Percentiles rank a stretch among this genome's conserved stretches.
phyloP scores from a whole-genome alignment of 2,888 invertebrate species.

The Lottia scabra region DNA sequence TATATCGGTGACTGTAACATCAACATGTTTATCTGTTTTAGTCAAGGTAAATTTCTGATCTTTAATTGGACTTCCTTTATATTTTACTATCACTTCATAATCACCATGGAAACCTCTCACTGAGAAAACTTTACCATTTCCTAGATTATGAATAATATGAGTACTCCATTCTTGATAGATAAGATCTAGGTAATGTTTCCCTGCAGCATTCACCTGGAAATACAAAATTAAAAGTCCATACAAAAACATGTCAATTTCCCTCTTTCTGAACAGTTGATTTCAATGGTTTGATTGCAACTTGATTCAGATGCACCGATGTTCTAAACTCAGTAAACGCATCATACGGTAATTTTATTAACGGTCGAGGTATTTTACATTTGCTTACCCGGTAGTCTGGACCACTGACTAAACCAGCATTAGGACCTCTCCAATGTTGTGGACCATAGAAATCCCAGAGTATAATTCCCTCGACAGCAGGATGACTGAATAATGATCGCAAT shows the following conservation, averaged over 20 bases:
- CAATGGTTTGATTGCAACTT: too few species aligned
- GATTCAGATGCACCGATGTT: too few species aligned
- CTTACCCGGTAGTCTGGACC: constrained; percentile 35
- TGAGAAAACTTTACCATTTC: constrained; percentile 16
- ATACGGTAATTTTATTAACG: too few species aligned
- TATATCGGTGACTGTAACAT: constrained; percentile 23
- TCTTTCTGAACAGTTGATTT: too few species aligned
- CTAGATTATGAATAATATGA: constrained; percentile 22
- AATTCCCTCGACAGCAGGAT: constrained; percentile 36
- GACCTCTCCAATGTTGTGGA: constrained; percentile 21
- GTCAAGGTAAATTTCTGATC: constrained; percentile 20
- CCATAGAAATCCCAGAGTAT: constrained; percentile 50
- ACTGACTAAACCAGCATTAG: constrained; percentile 33
- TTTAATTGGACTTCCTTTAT: constrained; percentile 27
- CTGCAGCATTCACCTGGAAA: constrained; percentile 40
- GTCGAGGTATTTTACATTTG: not conserved
- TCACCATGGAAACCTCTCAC: constrained; percentile 43
- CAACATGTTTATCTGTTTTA: constrained; percentile 21
- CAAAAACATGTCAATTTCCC: too few species aligned
- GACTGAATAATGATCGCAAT: constrained; percentile 31
- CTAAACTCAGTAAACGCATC: too few species aligned
- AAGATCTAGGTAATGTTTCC: constrained; percentile 36
- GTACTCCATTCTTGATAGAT: constrained; percentile 41
- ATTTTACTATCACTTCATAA: constrained; percentile 36
- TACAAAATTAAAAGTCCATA: too few species aligned